These are phyloP conservation scores for Artemia sp. DNA, from an alignment of 2,888 invertebrate species.

Conservation along the genomic window DNA sequence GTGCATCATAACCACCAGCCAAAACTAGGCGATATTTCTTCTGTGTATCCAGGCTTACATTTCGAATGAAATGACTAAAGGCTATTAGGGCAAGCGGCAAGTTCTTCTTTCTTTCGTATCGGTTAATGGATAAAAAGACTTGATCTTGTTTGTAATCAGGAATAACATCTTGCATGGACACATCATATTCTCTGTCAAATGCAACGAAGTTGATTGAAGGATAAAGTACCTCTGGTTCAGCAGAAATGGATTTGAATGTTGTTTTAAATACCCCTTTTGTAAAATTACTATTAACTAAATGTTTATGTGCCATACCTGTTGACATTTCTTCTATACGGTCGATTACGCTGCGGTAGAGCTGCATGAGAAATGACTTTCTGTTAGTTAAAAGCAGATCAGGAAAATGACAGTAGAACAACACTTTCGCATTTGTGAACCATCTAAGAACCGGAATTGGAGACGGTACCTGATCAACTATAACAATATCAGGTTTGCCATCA, in stretches of 20 bases:
- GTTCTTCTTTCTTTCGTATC: conserved; percentile 93
- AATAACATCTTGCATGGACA: conserved; percentile 36
- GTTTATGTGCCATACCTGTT: conserved; percentile 54
- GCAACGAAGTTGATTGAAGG: conserved; percentile 73
- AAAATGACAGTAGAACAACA: conserved; percentile 94
- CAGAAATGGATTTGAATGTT: conserved; percentile 56
- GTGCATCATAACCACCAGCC: conserved; percentile 88
- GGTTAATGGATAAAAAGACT: conserved; percentile 79
- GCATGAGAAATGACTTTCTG: conserved; percentile 54
- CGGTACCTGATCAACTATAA: conserved; percentile 83
- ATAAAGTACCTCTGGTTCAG: conserved; percentile 66
- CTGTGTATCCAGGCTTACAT: too few relatives aligned
- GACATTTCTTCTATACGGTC: conserved; percentile 81
- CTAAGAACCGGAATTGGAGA: conserved; percentile 74
- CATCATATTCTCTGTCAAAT: conserved; percentile 44
- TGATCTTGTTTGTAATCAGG: conserved; percentile 32
- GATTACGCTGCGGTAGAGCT: conserved; percentile 63
- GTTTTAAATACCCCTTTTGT: conserved; percentile 71
- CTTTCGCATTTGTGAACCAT: conserved; percentile 39
- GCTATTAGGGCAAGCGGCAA: conserved; percentile 67
- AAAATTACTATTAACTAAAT: conserved; percentile 88
- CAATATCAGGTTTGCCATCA: conserved; percentile 51
- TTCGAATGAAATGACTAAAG: conserved; percentile 35
- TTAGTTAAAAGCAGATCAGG: conserved; percentile 80
- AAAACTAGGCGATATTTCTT: conserved; percentile 56